Evolutionary conservation across 2,888 invertebrate species (phyloP), one percentile per base, ranked within the genome.

Genomic region (Drosophila testacea): DNA sequence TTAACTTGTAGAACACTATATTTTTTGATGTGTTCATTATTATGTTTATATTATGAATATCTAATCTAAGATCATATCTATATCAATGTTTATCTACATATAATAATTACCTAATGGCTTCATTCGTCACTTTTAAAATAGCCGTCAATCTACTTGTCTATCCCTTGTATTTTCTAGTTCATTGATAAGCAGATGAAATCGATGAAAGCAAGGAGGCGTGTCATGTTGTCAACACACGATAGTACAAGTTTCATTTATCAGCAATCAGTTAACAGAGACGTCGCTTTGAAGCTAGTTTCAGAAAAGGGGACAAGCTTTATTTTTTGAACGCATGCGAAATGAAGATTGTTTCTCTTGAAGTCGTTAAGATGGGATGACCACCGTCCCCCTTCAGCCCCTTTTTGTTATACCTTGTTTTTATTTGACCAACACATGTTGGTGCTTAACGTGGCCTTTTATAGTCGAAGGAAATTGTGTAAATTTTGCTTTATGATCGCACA

Each of bases 381-480:
- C 22, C 2, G 6, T 22, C 11, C n/a, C 7, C 32, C 30, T 41
- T 30, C 13, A 5, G 10, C 27, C 4, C 27, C 7, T 32, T 6
- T 52, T 27, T 52, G 6, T 4, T 6, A 42, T 44, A 28, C 16
- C 11, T 13, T 10, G 13, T 22, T 51, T 73, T 75, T 61, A 75
- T 72, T 63, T 50, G 62, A 47, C 54, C 57, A 84, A 52, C 61
- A 70, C 66, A 55, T 71, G 73, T 10, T 73, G 11, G 50, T 39
- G 41, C 27, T 55, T 68, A 44, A 64, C 16, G 38, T n/a, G 27
- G 38, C 10, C 34, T 60, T 73, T 73, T 74, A 74, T 74, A 27
- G 61, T 38, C 60, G 46, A 60, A 73, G 54, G 34, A 74, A 69
- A 69, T 76, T 68, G 69, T 63, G 42, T 72, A 70, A 65, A 51